Base-by-base conservation (phyloP, 2,797 vertebrate species). In the Xiphophorus birchmanni region DNA sequence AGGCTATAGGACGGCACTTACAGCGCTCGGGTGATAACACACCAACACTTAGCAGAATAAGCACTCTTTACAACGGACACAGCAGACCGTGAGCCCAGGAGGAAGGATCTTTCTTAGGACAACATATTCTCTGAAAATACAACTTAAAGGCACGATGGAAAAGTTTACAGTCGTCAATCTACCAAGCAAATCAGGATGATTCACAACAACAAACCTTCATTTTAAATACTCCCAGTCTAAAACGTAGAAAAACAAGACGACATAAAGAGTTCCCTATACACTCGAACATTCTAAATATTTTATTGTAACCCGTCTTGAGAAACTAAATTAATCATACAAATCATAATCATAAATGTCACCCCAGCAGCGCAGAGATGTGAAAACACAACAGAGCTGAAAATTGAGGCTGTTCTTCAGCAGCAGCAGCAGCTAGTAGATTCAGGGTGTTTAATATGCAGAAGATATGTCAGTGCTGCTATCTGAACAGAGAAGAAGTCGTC, bases 301-400 rank as follows among this genome's bases (percentile, higher is more conserved):
- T 40, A 80, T 42, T 42, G 3, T 5, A 32, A 45, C 45, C 5
- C 0, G 56, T 32, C 56, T 50, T 5, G 45, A 60, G 23, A 65
- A 67, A 26, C 56, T 74, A 67, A 67, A 80, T 79, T 32, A 80
- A 75, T 67, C 15, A 67, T 80, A 58, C 0, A 73, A 79, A 74
- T 60, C 58, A 73, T 60, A 79, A 79, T 60, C 58, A 73, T 60
- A 60, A 79, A 79, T 60, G 23, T 60, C 18, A 47, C 26, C 45
- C 23, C 26, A 52, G 45, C 45, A 52, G 45, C 50, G 5, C 29
- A 74, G 12, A 50, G 78, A 79, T 52, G 32, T n/a, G 26, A 58
- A 35, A 37, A 63, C 67, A 44, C 69, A 72, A 72, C 40, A n/a
- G 69, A 5, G 23, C 40, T n/a, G 26, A n/a, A 69, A 12, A 42